These are phyloP conservation scores for Solen grandis DNA, from an alignment of 1,140 invertebrate species.

Conservation along the genomic window DNA sequence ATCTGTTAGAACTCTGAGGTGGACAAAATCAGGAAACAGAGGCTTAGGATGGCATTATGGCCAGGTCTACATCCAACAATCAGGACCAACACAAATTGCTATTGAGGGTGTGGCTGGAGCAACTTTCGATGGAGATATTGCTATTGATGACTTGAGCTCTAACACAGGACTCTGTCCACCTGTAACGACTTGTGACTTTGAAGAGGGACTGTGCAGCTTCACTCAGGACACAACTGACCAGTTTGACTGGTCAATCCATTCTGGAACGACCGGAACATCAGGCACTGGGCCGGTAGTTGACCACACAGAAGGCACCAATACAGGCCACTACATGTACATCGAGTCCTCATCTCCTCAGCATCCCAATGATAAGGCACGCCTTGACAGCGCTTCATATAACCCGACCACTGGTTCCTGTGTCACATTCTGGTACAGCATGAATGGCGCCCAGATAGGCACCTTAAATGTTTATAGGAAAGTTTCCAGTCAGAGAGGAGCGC, in stretches of 20 bases:
- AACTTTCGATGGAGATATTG: slow-evolving; percentile 74
- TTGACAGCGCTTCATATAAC: slow-evolving; percentile 62
- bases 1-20: slow-evolving; percentile 58
- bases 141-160: slow-evolving; percentile 77
- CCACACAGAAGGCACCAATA: slow-evolving; percentile 71
- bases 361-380: slow-evolving; percentile 68
- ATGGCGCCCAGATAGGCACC: slow-evolving; percentile 81
- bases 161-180: slow-evolving; percentile 59
- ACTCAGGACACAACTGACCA: slow-evolving; percentile 68
- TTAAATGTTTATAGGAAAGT: slow-evolving; percentile 69
- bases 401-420: slow-evolving; percentile 66
- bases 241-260: slow-evolving; percentile 70
- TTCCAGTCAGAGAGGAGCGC: slow-evolving; percentile 27
- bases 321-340: slow-evolving; percentile 72
- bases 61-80: slow-evolving; percentile 62
- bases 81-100: slow-evolving; percentile 56
- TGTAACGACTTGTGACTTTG: slow-evolving; percentile 58
- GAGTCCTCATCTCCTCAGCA: slow-evolving; percentile 70
- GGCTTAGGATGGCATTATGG: slow-evolving; percentile 71
- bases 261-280: slow-evolving; percentile 59
- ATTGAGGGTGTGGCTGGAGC: slow-evolving; percentile 75
- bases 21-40: slow-evolving; percentile 72
- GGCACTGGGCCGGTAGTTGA: slow-evolving; percentile 72
- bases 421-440: slow-evolving; percentile 89
- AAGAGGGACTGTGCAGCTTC: slow-evolving; percentile 66